Base-by-base conservation (phyloP, 2,113 vertebrate species). In the Sebastes fasciatus region DNA sequence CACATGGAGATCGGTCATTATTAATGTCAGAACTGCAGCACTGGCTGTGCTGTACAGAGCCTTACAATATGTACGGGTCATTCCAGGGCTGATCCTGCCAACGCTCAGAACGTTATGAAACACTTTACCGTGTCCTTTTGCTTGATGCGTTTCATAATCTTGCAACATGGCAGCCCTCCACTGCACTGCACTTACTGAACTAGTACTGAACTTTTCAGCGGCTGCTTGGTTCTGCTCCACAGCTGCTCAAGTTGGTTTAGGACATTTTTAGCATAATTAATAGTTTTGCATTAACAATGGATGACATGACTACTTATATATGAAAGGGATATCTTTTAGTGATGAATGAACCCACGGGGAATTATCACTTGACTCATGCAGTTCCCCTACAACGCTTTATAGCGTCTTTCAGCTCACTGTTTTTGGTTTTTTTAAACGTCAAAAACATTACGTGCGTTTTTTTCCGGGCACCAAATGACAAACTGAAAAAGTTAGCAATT, bases 121-220 rank as follows among this genome's bases (percentile, higher is more conserved):
- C 58, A 61, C 63, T 60, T 69, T 49, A 34, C 58, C 58, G 13
- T 72, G 66, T 71, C 60, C 17, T 58, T 66, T 79, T 60, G 60
- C 64, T 14, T 83, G 66, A 87, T 80, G 68, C 54, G 42, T 75
- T 76, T 84, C 48, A 46, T 74, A 79, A 76, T 70, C 66, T 61
- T 65, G n/a, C 48, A 45, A 60, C 86, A 52, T 80, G 73, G 76
- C 74, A 80, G 57, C 46, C 19, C 23, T 65, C 12, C 6, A 19
- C 62, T 43, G 4, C 51, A 8, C 14, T 80, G 77, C 66, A 77
- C 83, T 72, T n/a, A 21, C 68, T 74, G 45, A 84, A 63, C 65
- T 62, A 43, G 21, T 34, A 10, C 16, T 75, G 60, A 76, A 72
- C 82, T 57, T 73, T 87, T 77, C 48, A 66, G 72, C 74, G 54